Evolutionary conservation across 2,113 vertebrate genomes (phyloP).

Genomic region (Eurystomus gularis): DNA sequence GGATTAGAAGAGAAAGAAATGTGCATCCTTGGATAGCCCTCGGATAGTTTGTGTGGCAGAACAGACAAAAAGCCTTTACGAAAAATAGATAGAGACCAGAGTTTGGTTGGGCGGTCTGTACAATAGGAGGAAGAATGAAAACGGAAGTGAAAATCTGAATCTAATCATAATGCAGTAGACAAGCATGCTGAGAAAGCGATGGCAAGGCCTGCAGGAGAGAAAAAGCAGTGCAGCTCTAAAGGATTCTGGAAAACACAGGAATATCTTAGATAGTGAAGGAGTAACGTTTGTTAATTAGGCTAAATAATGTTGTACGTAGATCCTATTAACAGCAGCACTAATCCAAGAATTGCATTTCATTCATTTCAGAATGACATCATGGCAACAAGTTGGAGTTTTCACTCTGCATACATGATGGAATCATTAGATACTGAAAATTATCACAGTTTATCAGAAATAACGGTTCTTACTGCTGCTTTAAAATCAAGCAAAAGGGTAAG

Average conservation of each 20-base stretch:
- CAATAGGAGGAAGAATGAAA: background rate
- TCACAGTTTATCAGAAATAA: background rate
- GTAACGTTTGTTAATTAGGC: background rate
- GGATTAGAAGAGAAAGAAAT: background rate
- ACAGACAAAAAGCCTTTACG: background rate
- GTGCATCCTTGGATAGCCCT: background rate
- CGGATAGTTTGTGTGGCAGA: background rate
- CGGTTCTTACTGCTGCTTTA: background rate
- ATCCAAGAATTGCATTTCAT: background rate
- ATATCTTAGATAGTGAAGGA: background rate
- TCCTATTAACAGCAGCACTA: background rate
- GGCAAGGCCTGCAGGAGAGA: background rate
- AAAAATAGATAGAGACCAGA: background rate
- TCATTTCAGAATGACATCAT: background rate
- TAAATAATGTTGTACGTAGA: background rate
- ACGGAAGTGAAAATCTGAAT: background rate
- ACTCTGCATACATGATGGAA: background rate
- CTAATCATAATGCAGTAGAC: background rate
- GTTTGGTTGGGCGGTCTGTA: background rate
- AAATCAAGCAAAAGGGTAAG: background rate
- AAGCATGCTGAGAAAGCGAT: background rate
- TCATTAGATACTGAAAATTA: background rate
- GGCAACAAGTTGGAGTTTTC: background rate
- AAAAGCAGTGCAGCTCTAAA: background rate
- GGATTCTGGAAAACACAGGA: background rate